phyloP scores from a whole-genome alignment of 2,113 vertebrate genomes.

The Sander lucioperca region DNA sequence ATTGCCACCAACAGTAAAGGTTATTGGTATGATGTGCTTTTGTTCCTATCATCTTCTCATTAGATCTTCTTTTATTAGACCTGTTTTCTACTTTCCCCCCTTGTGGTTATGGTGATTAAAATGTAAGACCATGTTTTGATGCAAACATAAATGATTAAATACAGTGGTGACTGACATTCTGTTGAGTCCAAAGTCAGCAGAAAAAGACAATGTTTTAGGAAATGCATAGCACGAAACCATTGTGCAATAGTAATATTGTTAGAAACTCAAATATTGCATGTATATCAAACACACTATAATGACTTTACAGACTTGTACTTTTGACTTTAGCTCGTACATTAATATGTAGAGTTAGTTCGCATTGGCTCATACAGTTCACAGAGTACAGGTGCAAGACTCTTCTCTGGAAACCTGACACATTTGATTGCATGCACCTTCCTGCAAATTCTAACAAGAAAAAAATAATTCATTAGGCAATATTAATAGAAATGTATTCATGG shows the following conservation, averaged over 20 bases:
- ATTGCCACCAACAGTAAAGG: neutral
- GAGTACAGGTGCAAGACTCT: neutral
- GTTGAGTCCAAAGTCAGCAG: neutral
- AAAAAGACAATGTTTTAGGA: neutral
- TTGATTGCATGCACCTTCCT: constrained; percentile 16
- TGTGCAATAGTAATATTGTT: neutral
- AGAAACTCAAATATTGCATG: neutral
- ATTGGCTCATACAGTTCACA: constrained; percentile 19
- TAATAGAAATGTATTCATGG: constrained; percentile 27
- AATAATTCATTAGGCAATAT: neutral
- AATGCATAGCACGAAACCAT: neutral
- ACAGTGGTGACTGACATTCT: neutral
- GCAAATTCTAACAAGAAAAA: constrained; percentile 2
- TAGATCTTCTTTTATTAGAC: neutral
- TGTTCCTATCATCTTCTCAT: neutral
- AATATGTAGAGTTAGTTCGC: constrained; percentile 38
- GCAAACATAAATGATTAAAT: neutral
- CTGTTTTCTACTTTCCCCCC: neutral
- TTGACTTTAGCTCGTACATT: constrained; percentile 16
- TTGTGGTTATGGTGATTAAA: neutral
- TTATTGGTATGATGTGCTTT: neutral
- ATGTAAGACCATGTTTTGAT: neutral
- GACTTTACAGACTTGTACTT: constrained; percentile 15
- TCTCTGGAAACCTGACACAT: constrained; percentile 23
- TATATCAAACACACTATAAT: neutral